Evolutionary conservation across 2,113 vertebrate genomes (phyloP), one percentile per base, ranked within the genome.

Genomic region (Picathartes gymnocephalus): DNA sequence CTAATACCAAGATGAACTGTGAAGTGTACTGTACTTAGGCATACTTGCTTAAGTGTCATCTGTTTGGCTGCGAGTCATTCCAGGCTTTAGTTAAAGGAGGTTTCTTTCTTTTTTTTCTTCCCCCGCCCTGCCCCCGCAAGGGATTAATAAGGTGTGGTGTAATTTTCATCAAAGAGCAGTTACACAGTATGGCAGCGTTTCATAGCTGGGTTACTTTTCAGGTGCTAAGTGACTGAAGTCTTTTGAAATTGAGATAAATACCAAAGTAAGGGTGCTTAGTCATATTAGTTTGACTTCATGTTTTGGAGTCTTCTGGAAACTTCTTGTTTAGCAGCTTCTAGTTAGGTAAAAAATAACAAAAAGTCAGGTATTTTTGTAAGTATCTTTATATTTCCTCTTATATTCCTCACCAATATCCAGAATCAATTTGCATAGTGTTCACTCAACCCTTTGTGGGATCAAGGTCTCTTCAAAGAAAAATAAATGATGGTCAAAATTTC

Each of bases 1-100:
- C 90, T 97, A 93, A 97, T 71, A 39, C 5, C n/a, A 45, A 84
- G 72, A 92, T 81, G 94, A 95, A 91, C 74, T 90, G 84, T 77
- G 71, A 90, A 65, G 90, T 69, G 93, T 57, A 83, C 82, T 83
- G 82, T 77, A 83, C 90, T 96, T 88, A 86, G 45, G 84, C 90
- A 86, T 12, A 51, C 86, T 93, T 94, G 80, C 40, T 81, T 14
- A 69, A 93, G 83, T 18, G 17, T 91, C 80, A 90, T 83, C 61
- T 64, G 2, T 83, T 86, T 94, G 93, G 88, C 93, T 96, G 57
- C 47, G 31, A 92, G 81, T 94, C 90, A 93, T 92, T 64, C 44
- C 90, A 81, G 79, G 47, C 85, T 94, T 78, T 86, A 93, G 76
- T 86, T 88, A 88, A 81, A 92, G 68, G 76, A 95, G 76, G 20